Evolutionary conservation across 2,797 vertebrate genomes (phyloP).

Genomic region (Pterois miles): DNA sequence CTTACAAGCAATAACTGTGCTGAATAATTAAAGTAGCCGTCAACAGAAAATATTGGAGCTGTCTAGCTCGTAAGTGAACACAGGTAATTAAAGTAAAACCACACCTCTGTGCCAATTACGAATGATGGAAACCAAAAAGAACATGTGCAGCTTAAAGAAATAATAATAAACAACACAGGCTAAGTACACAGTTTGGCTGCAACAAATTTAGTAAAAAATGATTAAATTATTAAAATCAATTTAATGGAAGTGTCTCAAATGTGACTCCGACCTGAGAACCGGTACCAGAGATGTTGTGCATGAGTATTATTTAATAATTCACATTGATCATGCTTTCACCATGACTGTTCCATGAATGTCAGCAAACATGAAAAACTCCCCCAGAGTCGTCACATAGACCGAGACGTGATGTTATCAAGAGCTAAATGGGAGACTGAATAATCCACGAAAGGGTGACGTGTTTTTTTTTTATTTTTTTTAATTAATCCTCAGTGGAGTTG

Average conservation of each 20-base stretch:
- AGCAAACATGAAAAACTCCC: constrained; percentile 31
- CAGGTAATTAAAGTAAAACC: too few species aligned
- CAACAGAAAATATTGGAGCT: too few species aligned
- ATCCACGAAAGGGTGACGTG: constrained; percentile 38
- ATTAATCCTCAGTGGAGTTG: constrained; percentile 71
- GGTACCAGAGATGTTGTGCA: neutral
- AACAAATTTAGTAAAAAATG: too few species aligned
- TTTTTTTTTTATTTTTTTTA: constrained; percentile 57
- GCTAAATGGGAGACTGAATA: constrained; percentile 47
- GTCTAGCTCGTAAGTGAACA: too few species aligned
- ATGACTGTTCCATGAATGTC: constrained; percentile 10
- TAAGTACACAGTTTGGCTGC: too few species aligned
- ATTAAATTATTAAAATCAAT: neutral
- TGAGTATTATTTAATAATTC: constrained; percentile 3
- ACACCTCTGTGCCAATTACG: too few species aligned
- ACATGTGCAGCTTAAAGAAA: too few species aligned
- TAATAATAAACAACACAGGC: too few species aligned
- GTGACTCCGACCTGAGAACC: neutral
- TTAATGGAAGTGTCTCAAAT: neutral
- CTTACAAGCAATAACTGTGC: too few species aligned
- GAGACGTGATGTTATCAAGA: constrained; percentile 8
- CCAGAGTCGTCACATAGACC: neutral
- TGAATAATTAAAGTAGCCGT: too few species aligned
- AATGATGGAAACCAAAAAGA: too few species aligned
- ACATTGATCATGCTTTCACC: constrained; percentile 2